Percentiles rank a stretch among this genome's conserved stretches.
phyloP scores from a whole-genome alignment of 2,113 vertebrate genomes.

The Rutilus rutilus region DNA sequence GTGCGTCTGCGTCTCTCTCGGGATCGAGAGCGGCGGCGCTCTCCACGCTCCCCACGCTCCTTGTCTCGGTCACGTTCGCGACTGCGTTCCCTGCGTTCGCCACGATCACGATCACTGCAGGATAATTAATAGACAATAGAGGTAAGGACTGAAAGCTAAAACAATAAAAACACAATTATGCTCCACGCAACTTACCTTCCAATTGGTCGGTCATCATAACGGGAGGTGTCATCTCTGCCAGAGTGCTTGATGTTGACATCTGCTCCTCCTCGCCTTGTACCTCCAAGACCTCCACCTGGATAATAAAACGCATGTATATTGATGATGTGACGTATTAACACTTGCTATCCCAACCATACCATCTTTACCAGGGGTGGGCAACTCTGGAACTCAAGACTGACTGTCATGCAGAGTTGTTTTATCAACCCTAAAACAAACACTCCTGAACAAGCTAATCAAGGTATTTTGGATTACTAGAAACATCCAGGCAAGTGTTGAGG shows the following conservation, averaged over 20 bases:
- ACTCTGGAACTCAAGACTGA: background rate
- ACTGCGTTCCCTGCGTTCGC: slow-evolving; percentile 82
- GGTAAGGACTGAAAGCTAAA: background rate
- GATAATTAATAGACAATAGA: slow-evolving; percentile 29
- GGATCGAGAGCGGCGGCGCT: slow-evolving; percentile 82
- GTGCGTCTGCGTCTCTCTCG: slow-evolving; percentile 81
- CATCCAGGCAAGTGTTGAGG: background rate
- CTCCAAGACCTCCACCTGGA: slow-evolving; percentile 87
- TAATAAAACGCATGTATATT: background rate
- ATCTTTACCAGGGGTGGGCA: background rate
- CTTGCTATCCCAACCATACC: background rate
- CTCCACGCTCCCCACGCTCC: slow-evolving; percentile 76
- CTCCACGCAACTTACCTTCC: slow-evolving; percentile 63
- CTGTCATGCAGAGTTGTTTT: background rate
- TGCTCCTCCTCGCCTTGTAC: slow-evolving; percentile 88
- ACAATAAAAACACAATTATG: background rate
- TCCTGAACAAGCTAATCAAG: too few relatives aligned
- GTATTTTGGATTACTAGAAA: background rate
- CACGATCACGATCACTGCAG: slow-evolving; percentile 64
- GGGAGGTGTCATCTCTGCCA: slow-evolving; percentile 87
- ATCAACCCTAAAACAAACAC: too few relatives aligned
- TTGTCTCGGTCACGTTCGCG: slow-evolving; percentile 81
- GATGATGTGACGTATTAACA: background rate
- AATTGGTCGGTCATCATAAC: slow-evolving; percentile 85
- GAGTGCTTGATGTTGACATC: slow-evolving; percentile 95